Evolutionary conservation across 1,140 invertebrate species (phyloP).

Genomic region (Drosophila kohkoa): DNA sequence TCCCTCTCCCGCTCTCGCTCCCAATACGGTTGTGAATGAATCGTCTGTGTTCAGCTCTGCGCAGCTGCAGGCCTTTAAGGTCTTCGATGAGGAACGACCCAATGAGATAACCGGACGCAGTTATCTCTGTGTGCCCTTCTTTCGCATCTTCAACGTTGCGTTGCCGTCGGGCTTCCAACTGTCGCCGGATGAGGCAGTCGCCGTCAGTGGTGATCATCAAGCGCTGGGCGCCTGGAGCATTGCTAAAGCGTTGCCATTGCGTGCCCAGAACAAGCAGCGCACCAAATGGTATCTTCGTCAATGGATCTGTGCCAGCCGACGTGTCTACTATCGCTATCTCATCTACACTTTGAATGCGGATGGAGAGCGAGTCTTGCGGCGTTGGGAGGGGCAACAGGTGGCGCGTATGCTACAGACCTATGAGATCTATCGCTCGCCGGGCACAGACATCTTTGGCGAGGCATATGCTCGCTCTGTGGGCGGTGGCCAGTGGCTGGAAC

Average conservation of each 20-base stretch:
- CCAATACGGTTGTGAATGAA: constrained; percentile 51
- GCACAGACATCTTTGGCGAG: constrained; percentile 88
- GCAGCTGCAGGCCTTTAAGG: constrained; percentile 63
- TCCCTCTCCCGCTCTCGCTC: neutral
- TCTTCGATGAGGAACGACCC: constrained; percentile 62
- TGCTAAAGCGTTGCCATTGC: constrained; percentile 81
- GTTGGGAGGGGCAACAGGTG: constrained; percentile 93
- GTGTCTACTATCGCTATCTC: constrained; percentile 93
- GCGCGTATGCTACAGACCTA: constrained; percentile 75
- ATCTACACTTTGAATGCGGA: constrained; percentile 87
- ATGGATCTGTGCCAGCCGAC: constrained; percentile 87
- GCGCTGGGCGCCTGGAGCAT: constrained; percentile 85
- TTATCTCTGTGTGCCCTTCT: constrained; percentile 73
- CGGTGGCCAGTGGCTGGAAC: constrained; percentile 88
- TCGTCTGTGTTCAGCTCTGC: constrained; percentile 53
- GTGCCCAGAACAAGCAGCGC: constrained; percentile 47
- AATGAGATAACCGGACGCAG: constrained; percentile 59
- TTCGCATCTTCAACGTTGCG: constrained; percentile 72
- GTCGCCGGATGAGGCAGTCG: constrained; percentile 80
- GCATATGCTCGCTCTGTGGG: constrained; percentile 85
- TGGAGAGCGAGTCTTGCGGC: constrained; percentile 88
- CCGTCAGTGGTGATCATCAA: constrained; percentile 83
- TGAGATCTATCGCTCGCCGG: constrained; percentile 84
- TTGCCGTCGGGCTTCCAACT: constrained; percentile 41
- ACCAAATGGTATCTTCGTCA: constrained; percentile 63